Base-by-base conservation (phyloP, 2,888 invertebrate species). In the Chirona hameri region DNA sequence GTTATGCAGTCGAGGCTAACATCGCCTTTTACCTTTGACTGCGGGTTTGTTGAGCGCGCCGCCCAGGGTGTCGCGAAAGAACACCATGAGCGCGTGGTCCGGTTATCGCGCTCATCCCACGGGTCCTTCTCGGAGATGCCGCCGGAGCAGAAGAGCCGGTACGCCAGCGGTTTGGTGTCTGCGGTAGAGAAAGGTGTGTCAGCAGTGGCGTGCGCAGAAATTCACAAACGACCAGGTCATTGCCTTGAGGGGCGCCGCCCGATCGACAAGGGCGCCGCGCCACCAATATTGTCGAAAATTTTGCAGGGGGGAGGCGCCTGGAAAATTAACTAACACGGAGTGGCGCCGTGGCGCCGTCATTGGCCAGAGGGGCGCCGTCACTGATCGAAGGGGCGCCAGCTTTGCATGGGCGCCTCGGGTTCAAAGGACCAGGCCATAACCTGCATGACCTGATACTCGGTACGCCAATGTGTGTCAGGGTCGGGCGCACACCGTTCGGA, bases 71-170 rank as follows among this genome's bases (percentile, higher is more conserved):
- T 95, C 94, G 81, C 93, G 91, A 89, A 96, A 96, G 89, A 95
- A 96, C 0, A 92, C 92, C 96, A 96, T 96, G 84, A 96, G 90
- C 85, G 93, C 93, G 87, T 96, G 96, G 86, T 97, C 97, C 84
- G 91, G 88, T 96, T 96, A 88, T 96, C 96, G 80, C 92, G 89
- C 0, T 95, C 94, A 88, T 96, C 95, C 87, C 94, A 92, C 1
- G 95, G 94, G 87, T 96, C 94, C 18, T 92, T 92, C 2, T 90
- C 91, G 87, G 95, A 93, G 57, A 95, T 93, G 46, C 96, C 96
- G n/a, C 96, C 96, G 81, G 93, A 92, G 89, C 96, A 95, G 88
- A 96, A 91, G n/a, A 91, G 87, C 85, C 93, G 90, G 88, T 95
- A 96, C 60, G 94, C 87, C 91, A 93, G 93, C 57, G 93, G 93